Evolutionary conservation across 2,888 invertebrate genomes (phyloP).

Genomic region (Drosophila aldrichi): DNA sequence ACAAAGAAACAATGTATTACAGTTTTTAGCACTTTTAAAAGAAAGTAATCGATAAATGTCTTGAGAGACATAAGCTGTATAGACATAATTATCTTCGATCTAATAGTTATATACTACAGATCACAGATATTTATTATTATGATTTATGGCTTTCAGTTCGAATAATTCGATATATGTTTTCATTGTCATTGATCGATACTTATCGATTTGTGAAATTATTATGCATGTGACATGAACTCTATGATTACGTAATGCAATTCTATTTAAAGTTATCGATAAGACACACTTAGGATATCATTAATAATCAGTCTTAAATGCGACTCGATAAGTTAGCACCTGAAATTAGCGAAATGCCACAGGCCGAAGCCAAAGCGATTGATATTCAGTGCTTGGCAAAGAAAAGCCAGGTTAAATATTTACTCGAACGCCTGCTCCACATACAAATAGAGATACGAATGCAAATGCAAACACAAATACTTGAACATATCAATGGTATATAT

Average conservation of each 20-base stretch:
- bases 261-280: not conserved
- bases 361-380: constrained; percentile 23
- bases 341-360: constrained; percentile 30
- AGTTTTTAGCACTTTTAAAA: not conserved
- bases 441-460: constrained; percentile 8
- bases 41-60: not conserved
- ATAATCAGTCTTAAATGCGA: not conserved
- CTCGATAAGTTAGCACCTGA: constrained; percentile 17
- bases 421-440: constrained; percentile 47
- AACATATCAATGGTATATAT: not conserved
- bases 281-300: not conserved
- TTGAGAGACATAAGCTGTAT: not conserved
- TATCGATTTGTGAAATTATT: not conserved
- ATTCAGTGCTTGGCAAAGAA: constrained; percentile 25
- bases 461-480: constrained; percentile 1
- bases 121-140: not conserved
- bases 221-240: not conserved
- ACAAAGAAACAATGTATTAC: too few relatives aligned
- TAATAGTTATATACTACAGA: not conserved
- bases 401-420: constrained; percentile 50
- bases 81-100: not conserved
- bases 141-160: not conserved
- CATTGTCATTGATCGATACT: not conserved
- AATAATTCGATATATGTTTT: not conserved
- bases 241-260: not conserved